phyloP scores from a whole-genome alignment of 2,113 vertebrate species.

The Pluvialis apricaria region DNA sequence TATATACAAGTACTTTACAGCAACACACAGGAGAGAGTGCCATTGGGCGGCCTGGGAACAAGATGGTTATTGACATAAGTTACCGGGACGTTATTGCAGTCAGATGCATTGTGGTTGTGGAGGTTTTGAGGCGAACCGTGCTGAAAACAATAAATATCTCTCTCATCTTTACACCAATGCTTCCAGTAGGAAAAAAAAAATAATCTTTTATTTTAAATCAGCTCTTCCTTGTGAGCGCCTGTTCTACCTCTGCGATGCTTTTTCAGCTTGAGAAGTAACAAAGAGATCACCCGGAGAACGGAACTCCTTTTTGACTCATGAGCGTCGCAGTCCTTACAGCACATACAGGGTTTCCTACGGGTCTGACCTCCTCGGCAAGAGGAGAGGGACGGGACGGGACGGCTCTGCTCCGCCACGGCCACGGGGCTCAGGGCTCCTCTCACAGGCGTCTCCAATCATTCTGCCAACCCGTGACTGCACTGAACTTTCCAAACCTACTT shows the following conservation, averaged over 20 bases:
- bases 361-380: no score
- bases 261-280: background rate
- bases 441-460: background rate
- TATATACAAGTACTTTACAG: slow-evolving; percentile 91
- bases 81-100: slow-evolving; percentile 80
- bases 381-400: background rate
- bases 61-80: slow-evolving; percentile 67
- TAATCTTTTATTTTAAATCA: background rate
- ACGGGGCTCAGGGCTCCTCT: no score
- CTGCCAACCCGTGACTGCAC: background rate
- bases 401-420: background rate
- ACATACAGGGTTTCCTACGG: background rate
- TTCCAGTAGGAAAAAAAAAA: background rate
- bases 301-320: background rate
- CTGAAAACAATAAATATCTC: slow-evolving; percentile 73
- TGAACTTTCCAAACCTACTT: background rate
- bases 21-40: slow-evolving; percentile 72
- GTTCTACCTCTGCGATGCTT: background rate
- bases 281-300: background rate
- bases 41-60: slow-evolving; percentile 61
- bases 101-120: slow-evolving; percentile 80
- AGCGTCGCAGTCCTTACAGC: background rate
- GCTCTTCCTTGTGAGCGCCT: no score
- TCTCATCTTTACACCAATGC: slow-evolving; percentile 27
- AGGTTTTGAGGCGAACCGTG: slow-evolving; percentile 47